Base-by-base conservation (phyloP, 37 sponge, comb jelly and placozoan species). In the Axinella damicornis region DNA sequence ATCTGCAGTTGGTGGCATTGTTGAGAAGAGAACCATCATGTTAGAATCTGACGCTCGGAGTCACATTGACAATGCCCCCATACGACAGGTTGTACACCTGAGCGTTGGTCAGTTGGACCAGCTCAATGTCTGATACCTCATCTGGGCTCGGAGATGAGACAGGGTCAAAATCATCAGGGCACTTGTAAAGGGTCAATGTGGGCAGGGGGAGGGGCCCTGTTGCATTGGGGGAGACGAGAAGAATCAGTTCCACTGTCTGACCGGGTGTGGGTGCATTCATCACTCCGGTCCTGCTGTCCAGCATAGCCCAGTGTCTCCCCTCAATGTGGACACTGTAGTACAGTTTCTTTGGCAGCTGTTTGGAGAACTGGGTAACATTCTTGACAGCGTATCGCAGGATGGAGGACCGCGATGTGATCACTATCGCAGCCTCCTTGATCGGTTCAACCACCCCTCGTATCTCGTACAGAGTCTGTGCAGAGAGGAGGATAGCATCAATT, bases 21-120 rank as follows among this genome's bases (percentile, higher is more conserved):
- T 46, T 46, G 9, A 46, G 6, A 46, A 46, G 9, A 46, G 46
- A 12, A 12, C 4, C 46, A 46, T 12, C 46, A 4, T 12, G 9
- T 46, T 46, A 12, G 46, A 46, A 46, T 61, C 13, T 5, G 2
- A 25, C 5, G 5, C 62, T 34, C 34, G n/a, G n/a, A n/a, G n/a
- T n/a, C 35, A 80, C 81, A 56, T 37, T 71, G 4, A 83, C 84
- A 2, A 61, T 52, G 16, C 74, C 55, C 33, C 75, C 75, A 14
- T 46, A 65, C 1, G 75, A 73, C 1, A 63, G 12, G 20, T 83
- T 73, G 55, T 73, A 64, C 53, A 83, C 84, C 36, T 83, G 84
- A 31, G 84, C 84, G 6, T n/a, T 25, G 5, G 75, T 66, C 32
- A 83, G 17, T 13, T n/a, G 16, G 0, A 65, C 53, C 13, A 25